phyloP scores from a whole-genome alignment of 2,888 invertebrate genomes.

The Oligia latruncula region DNA sequence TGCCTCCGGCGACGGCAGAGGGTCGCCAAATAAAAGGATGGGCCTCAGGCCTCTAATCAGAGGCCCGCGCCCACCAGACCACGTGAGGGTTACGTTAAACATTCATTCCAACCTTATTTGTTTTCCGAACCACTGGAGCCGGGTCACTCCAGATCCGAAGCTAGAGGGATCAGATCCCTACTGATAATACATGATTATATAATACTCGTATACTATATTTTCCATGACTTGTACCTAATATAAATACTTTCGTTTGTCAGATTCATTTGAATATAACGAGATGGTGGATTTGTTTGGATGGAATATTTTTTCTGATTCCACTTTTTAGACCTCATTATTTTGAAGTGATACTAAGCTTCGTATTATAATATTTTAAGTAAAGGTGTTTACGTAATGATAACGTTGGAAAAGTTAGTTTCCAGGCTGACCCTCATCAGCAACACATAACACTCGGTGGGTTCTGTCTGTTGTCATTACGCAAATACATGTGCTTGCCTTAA shows the following conservation, averaged over 20 bases:
- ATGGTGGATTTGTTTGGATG: constrained; percentile 10
- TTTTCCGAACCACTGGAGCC: constrained; percentile 45
- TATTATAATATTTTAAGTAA: not conserved
- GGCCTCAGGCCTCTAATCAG: constrained; percentile 58
- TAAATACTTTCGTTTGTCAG: constrained; percentile 25
- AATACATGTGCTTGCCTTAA: not conserved
- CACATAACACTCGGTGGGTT: not conserved
- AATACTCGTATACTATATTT: constrained; percentile 31
- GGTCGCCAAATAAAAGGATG: constrained; percentile 56
- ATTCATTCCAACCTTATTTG: constrained; percentile 53
- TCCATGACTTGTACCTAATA: constrained; percentile 11
- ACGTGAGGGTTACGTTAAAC: constrained; percentile 48
- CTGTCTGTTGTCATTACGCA: not conserved
- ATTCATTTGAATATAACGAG: constrained; percentile 34
- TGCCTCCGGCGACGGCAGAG: constrained; percentile 36
- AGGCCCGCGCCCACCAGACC: constrained; percentile 27
- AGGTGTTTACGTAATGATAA: not conserved
- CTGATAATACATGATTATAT: constrained; percentile 41
- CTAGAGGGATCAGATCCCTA: constrained; percentile 4
- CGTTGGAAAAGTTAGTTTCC: not conserved
- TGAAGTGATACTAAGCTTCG: constrained; percentile 25
- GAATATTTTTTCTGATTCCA: constrained; percentile 19
- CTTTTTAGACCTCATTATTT: constrained; percentile 42
- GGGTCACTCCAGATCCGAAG: constrained; percentile 11
- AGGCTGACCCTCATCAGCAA: not conserved